These are phyloP conservation scores for Papilio polyxenes DNA, from an alignment of 1,140 invertebrate species.

Conservation along the genomic window DNA sequence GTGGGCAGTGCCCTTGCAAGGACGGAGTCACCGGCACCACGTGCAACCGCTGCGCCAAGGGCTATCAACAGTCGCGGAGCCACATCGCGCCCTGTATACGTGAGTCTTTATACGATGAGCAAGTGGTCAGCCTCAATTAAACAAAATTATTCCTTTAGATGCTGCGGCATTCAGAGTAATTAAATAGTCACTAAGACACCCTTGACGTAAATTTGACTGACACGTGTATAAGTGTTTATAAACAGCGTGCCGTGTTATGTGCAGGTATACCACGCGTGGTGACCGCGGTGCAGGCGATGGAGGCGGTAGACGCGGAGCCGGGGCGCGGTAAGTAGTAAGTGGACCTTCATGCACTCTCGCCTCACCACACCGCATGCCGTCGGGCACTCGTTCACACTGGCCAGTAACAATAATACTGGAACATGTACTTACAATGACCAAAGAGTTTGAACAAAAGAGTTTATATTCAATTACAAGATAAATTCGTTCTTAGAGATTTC, in stretches of 20 bases:
- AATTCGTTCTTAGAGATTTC: too few relatives aligned
- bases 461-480: too few relatives aligned
- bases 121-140: background rate
- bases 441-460: too few relatives aligned
- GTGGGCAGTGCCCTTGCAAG: constrained; percentile 99
- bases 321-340: constrained; percentile 81
- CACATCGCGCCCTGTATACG: constrained; percentile 98
- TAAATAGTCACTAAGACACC: too few relatives aligned
- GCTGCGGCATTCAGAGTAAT: too few relatives aligned
- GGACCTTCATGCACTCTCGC: constrained; percentile 78
- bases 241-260: background rate
- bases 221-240: too few relatives aligned
- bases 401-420: too few relatives aligned
- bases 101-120: constrained; percentile 80
- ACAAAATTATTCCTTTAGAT: too few relatives aligned
- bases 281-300: constrained; percentile 78
- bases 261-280: constrained; percentile 76
- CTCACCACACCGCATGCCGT: constrained; percentile 63
- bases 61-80: constrained; percentile 98
- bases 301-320: constrained; percentile 78
- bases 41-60: constrained; percentile 98
- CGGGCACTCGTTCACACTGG: constrained; percentile 44
- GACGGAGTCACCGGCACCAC: constrained; percentile 99
- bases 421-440: too few relatives aligned
- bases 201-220: too few relatives aligned